phyloP scores from a whole-genome alignment of 2,113 vertebrate species.

The Ramphastos sulfuratus region DNA sequence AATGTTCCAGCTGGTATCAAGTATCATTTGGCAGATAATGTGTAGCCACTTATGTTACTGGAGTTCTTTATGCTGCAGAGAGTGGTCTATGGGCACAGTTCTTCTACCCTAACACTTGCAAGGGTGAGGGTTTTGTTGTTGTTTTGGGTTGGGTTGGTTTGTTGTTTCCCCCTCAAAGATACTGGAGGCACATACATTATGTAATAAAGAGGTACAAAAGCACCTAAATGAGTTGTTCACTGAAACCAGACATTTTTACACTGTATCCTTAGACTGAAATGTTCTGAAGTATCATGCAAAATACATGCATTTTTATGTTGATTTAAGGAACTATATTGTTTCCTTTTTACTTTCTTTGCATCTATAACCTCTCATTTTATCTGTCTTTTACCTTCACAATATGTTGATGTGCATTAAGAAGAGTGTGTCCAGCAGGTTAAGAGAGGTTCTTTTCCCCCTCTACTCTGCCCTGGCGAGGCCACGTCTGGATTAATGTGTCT shows the following conservation, averaged over 20 bases:
- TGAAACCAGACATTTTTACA: neutral
- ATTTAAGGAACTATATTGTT: neutral
- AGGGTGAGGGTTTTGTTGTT: neutral
- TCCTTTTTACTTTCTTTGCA: neutral
- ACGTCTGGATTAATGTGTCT: too few species aligned
- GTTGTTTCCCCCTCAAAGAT: neutral
- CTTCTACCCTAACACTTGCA: neutral
- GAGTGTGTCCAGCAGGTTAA: too few species aligned
- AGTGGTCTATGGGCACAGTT: neutral
- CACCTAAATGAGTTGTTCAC: neutral
- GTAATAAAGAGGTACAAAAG: neutral
- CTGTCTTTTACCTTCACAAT: neutral
- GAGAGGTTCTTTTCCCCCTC: too few species aligned
- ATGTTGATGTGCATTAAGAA: too few species aligned
- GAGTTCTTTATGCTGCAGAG: neutral
- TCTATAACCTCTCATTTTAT: neutral
- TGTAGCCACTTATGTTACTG: neutral
- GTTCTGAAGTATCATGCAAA: neutral
- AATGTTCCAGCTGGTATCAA: neutral
- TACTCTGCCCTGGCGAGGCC: too few species aligned
- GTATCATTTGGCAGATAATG: neutral
- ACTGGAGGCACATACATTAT: rapidly evolving
- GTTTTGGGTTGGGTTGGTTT: too few species aligned
- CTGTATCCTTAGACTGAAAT: neutral
- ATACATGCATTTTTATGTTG: rapidly evolving